These are phyloP conservation scores for Lutjanus argentimaculatus DNA, from an alignment of 2,797 vertebrate genomes.

Conservation along the genomic window DNA sequence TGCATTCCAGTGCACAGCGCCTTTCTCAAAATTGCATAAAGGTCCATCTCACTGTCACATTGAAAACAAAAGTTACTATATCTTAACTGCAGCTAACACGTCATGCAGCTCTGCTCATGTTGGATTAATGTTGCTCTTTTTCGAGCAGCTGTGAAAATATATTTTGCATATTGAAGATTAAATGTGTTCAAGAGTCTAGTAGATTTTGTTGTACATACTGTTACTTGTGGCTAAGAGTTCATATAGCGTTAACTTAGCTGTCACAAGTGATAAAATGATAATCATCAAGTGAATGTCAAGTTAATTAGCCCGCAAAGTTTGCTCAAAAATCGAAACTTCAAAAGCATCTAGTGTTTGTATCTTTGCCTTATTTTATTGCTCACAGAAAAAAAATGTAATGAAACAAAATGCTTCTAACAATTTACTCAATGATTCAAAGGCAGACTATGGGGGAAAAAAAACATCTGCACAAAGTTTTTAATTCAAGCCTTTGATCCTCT, in stretches of 20 bases:
- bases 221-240: slow-evolving; percentile 17
- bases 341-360: slow-evolving; percentile 30
- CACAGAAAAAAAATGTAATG: slow-evolving; percentile 26
- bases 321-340: slow-evolving; percentile 22
- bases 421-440: slow-evolving; percentile 42
- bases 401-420: slow-evolving; percentile 18
- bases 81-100: slow-evolving; percentile 29
- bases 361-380: slow-evolving; percentile 60
- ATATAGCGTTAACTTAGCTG: slow-evolving; percentile 20
- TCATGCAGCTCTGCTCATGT: slow-evolving; percentile 28
- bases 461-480: slow-evolving; percentile 25
- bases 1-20: background rate
- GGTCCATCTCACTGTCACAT: slow-evolving; percentile 18
- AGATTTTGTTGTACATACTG: slow-evolving; percentile 19
- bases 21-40: slow-evolving; percentile 27
- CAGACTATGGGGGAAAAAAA: background rate
- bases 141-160: slow-evolving; percentile 14
- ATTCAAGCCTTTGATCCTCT: slow-evolving; percentile 44
- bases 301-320: slow-evolving; percentile 19
- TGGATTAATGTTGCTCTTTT: slow-evolving; percentile 11
- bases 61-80: slow-evolving; percentile 13
- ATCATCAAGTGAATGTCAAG: slow-evolving; percentile 35
- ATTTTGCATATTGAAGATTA: background rate
- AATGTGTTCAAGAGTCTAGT: slow-evolving; percentile 6
- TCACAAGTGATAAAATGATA: slow-evolving; percentile 27